Percentiles rank a stretch among this genome's conserved stretches.
phyloP scores from a whole-genome alignment of 2,888 invertebrate genomes.

The Congeria kusceri region DNA sequence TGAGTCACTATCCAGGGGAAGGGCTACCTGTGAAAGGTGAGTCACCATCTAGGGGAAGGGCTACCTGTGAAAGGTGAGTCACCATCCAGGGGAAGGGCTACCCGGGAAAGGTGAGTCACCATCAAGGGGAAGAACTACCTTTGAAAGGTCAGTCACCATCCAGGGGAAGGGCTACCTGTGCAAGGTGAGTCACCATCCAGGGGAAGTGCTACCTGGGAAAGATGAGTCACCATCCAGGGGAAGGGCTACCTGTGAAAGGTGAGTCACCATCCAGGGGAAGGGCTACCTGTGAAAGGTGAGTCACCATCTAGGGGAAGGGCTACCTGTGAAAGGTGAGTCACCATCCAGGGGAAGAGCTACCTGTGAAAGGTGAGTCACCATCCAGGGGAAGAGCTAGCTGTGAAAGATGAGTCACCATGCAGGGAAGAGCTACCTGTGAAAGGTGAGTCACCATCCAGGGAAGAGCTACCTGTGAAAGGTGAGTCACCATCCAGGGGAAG shows the following conservation, averaged over 20 bases:
- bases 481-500: not conserved
- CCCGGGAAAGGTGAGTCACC: constrained; percentile 88
- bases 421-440: constrained; percentile 94
- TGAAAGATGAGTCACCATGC: constrained; percentile 90
- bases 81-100: constrained; percentile 96
- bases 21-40: not conserved
- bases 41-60: not conserved
- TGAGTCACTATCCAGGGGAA: constrained; percentile 21
- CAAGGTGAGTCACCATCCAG: constrained; percentile 91
- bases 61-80: constrained; percentile 85
- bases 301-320: constrained; percentile 95
- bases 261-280: not conserved
- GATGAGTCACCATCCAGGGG: constrained; percentile 59
- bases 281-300: constrained; percentile 74
- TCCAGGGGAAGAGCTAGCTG: not conserved
- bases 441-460: constrained; percentile 82
- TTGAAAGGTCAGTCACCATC: not conserved
- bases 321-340: constrained; percentile 90
- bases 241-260: not conserved
- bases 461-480: not conserved
- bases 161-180: no score
- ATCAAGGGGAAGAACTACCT: not conserved
- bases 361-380: not conserved
- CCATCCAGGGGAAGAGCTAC: not conserved
- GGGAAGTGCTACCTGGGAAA: constrained; percentile 94